Percentiles rank a stretch among this genome's conserved stretches.
Conservation (phyloP, 2,888 invertebrate species). For the Octonoba sinensis region DNA sequence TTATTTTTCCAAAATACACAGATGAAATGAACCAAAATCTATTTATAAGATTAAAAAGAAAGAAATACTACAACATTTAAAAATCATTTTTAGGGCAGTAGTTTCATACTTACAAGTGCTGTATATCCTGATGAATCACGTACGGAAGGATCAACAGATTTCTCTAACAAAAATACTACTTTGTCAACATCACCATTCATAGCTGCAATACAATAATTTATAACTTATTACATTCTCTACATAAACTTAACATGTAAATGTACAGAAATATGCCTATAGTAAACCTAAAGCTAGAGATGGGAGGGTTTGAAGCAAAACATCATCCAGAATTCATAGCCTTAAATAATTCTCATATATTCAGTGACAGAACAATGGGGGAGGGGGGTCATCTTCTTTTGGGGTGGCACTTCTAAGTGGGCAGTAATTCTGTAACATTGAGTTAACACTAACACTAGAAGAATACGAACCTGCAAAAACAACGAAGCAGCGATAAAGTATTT, state of each 20-base stretch:
- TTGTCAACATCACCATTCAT: slow-evolving; percentile 81
- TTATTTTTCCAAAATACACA: too few relatives aligned
- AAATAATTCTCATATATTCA: neutral
- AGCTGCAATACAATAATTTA: slow-evolving; percentile 73
- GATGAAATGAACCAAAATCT: too few relatives aligned
- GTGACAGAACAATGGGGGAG: too few relatives aligned
- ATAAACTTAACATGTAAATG: neutral
- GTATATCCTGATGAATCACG: slow-evolving; percentile 86
- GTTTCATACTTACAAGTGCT: slow-evolving; percentile 75
- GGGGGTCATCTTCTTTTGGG: too few relatives aligned
- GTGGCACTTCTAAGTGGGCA: too few relatives aligned
- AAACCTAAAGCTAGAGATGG: too few relatives aligned
- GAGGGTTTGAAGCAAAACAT: too few relatives aligned
- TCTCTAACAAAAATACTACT: slow-evolving; percentile 76
- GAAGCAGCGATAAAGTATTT: too few relatives aligned
- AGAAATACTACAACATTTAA: neutral
- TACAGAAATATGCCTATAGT: neutral
- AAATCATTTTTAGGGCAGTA: neutral
- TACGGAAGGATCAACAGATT: slow-evolving; percentile 76
- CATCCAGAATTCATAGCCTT: neutral
- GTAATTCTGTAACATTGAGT: too few relatives aligned
- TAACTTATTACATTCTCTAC: neutral
- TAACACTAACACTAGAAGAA: too few relatives aligned
- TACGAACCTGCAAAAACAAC: too few relatives aligned
- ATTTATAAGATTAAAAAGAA: too few relatives aligned